Base-by-base conservation (phyloP, 2,113 vertebrate genomes). In the Oreotrochilus melanogaster region DNA sequence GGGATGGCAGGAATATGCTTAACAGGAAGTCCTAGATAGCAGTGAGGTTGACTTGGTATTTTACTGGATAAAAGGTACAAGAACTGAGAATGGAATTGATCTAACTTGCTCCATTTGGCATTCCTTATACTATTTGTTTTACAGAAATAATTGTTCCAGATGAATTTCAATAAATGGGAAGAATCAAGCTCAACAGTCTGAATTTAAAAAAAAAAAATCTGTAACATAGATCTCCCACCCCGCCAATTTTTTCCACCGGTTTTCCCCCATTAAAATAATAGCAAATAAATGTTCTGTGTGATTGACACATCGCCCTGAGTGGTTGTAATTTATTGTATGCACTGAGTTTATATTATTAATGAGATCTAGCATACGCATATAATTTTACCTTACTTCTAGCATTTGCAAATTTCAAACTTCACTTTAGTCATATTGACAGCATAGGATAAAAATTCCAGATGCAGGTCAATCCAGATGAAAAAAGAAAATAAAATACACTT, bases 1-100 rank as follows among this genome's bases (percentile, higher is more conserved):
- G 39, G 7, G 5, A 70, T 2, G 0, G 3, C 3, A 2, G 25
- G 7, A 53, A 1, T 0, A 0, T 53, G 14, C n/a, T 33, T 45
- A 64, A 18, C 6, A n/a, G 9, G 23, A 81, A 56, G 2, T 78
- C 37, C 14, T 19, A 43, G 23, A 54, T 9, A 67, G 15, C 14
- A 33, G 12, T 35, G 21, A 48, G 9, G 3, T 9, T 28, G 10
- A 61, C 4, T 69, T 66, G 10, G 2, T 25, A 47, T 85, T 81
- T 81, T 78, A 45, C 37, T 51, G 53, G 53, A 30, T 31, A 56
- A 56, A 60, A 13, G 14, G 43, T n/a, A 33, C 11, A 69, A 70
- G 27, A 57, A 5, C 21, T 56, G 28, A 48, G 16, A 69, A 65
- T 11, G 45, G 42, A 30, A 53, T 11, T 74, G 28, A 54, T 50